These are phyloP conservation scores for Tylochromis polylepis DNA, from an alignment of 2,113 vertebrate genomes.

Conservation along the genomic window DNA sequence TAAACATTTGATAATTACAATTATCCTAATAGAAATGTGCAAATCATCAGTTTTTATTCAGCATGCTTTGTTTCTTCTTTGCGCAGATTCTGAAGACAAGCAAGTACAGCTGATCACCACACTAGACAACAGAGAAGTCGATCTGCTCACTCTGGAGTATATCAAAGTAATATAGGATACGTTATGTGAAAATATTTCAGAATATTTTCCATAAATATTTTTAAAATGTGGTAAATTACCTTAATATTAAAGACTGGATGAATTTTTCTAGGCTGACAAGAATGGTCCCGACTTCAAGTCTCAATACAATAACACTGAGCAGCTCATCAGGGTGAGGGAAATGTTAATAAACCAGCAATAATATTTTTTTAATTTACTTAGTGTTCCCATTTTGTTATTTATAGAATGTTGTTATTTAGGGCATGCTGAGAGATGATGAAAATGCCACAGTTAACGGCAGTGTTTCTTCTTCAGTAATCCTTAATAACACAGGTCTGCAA, in stretches of 20 bases:
- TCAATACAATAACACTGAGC: slow-evolving; percentile 82
- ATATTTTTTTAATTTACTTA: background rate
- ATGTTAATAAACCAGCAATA: background rate
- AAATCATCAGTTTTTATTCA: background rate
- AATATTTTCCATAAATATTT: background rate
- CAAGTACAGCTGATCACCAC: slow-evolving; percentile 91
- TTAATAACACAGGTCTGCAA: too few relatives aligned
- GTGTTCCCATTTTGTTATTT: background rate
- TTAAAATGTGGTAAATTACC: background rate
- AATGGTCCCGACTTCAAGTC: slow-evolving; percentile 83
- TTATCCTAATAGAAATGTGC: background rate
- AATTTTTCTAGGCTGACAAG: slow-evolving; percentile 79
- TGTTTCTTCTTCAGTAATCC: background rate
- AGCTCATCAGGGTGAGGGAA: slow-evolving; percentile 85
- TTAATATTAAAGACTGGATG: background rate
- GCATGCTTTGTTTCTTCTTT: background rate
- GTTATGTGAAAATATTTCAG: background rate
- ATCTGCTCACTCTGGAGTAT: slow-evolving; percentile 88
- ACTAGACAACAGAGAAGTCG: slow-evolving; percentile 87
- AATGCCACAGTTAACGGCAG: background rate
- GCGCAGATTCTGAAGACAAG: slow-evolving; percentile 82
- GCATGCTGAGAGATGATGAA: background rate
- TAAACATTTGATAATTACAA: background rate
- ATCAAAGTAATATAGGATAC: slow-evolving; percentile 73
- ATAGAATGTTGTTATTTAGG: background rate